A percentile compares a stretch with the other conserved stretches of the same genome.
Evolutionary conservation across 2,113 vertebrate genomes (phyloP).

Genomic region (Monopterus albus): DNA sequence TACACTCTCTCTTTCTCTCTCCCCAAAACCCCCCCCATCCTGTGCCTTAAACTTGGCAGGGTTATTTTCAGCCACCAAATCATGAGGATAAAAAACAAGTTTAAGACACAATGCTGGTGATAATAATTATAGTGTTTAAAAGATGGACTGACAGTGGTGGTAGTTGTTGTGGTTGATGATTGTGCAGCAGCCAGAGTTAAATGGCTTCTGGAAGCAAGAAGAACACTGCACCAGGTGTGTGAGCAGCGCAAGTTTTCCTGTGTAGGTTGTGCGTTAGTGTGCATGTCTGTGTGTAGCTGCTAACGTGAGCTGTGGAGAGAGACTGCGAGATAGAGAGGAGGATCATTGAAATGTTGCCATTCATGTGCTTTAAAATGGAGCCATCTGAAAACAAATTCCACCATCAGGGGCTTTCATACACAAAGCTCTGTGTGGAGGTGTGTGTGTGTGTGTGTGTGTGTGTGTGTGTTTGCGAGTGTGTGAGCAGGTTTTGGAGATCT

Average conservation of each 20-base stretch:
- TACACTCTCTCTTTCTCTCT: constrained; percentile 54
- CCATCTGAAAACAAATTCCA: constrained; percentile 76
- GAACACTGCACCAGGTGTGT: constrained; percentile 62
- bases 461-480: constrained; percentile 7
- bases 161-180: constrained; percentile 31
- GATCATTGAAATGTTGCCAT: constrained; percentile 75
- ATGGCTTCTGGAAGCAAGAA: constrained; percentile 30
- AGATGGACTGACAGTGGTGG: constrained; percentile 40
- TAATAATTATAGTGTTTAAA: constrained; percentile 66
- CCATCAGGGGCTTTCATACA: constrained; percentile 71
- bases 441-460: constrained; percentile 17
- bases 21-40: constrained; percentile 39
- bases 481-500: constrained; percentile 74
- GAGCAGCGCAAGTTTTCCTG: constrained; percentile 28
- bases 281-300: constrained; percentile 31
- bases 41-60: constrained; percentile 66
- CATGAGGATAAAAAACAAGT: constrained; percentile 44
- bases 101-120: constrained; percentile 64
- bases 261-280: constrained; percentile 27
- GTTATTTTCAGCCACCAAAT: constrained; percentile 64
- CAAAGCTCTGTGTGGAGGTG: constrained; percentile 62
- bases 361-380: constrained; percentile 75
- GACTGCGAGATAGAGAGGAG: constrained; percentile 37
- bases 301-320: constrained; percentile 40
- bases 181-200: constrained; percentile 55